phyloP scores from a whole-genome alignment of 2,113 vertebrate genomes.

The Anser cygnoides region DNA sequence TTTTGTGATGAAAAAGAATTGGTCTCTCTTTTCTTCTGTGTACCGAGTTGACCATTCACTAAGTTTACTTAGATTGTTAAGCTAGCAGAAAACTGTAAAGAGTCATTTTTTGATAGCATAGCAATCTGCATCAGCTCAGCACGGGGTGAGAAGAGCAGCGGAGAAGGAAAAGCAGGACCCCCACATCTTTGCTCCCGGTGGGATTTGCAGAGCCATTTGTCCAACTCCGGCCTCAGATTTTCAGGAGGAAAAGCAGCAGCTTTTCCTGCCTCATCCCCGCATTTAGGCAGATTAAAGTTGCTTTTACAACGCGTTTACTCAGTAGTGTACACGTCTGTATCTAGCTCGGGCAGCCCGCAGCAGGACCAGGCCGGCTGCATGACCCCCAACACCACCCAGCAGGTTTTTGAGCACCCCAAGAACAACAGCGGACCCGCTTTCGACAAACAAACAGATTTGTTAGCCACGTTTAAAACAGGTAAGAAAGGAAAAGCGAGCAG shows the following conservation, averaged over 20 bases:
- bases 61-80: background rate
- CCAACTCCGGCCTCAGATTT: too few relatives aligned
- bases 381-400: rapidly evolving
- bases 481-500: rapidly evolving
- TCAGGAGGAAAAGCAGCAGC: background rate
- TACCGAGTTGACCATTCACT: background rate
- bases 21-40: background rate
- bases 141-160: rapidly evolving
- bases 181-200: rapidly evolving
- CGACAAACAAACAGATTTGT: rapidly evolving
- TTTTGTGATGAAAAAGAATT: background rate
- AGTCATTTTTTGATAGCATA: rapidly evolving
- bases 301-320: background rate
- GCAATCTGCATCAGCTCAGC: rapidly evolving
- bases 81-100: rapidly evolving
- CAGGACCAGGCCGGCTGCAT: rapidly evolving
- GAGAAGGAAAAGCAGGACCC: rapidly evolving
- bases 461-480: rapidly evolving
- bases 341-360: background rate
- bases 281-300: background rate
- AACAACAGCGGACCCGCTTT: rapidly evolving
- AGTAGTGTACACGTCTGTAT: rapidly evolving
- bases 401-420: rapidly evolving
- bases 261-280: background rate
- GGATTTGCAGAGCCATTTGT: rapidly evolving